These are phyloP conservation scores for Stichopus chloronotus DNA, from an alignment of 35 echinoderm and acorn worm genomes.

Conservation along the genomic window DNA sequence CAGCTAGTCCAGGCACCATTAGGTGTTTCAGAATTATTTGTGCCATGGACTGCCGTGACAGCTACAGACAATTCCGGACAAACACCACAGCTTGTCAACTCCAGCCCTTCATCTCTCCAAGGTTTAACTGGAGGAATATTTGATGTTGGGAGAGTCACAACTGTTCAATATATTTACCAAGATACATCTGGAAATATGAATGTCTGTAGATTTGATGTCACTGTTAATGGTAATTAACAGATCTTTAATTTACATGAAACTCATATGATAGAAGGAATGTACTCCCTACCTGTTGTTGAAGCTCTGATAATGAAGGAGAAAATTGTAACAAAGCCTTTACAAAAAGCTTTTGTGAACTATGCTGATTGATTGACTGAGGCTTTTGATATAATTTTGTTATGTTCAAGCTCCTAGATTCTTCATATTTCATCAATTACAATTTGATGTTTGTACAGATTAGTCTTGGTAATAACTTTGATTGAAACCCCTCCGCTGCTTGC, in stretches of 20 bases:
- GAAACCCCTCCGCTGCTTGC: too few relatives aligned
- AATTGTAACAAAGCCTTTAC: too few relatives aligned
- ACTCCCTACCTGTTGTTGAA: too few relatives aligned
- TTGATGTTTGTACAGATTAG: too few relatives aligned
- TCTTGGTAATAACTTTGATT: too few relatives aligned
- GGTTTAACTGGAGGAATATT: background rate
- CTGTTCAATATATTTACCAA: background rate
- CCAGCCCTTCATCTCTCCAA: background rate
- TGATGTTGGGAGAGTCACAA: background rate
- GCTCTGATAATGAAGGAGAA: too few relatives aligned
- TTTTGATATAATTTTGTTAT: too few relatives aligned
- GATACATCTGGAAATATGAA: background rate
- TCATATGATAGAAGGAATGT: too few relatives aligned
- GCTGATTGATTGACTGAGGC: too few relatives aligned
- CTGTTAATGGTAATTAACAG: constrained; percentile 2
- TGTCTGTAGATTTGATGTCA: background rate
- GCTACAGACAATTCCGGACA: constrained; percentile 30
- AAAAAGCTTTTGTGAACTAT: too few relatives aligned
- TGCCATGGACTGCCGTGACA: constrained; percentile 5
- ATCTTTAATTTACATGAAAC: background rate
- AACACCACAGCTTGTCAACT: background rate
- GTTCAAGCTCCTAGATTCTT: too few relatives aligned
- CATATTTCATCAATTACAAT: too few relatives aligned
- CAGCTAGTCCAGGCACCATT: background rate
- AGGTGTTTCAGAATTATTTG: background rate